Conservation (phyloP, 2,113 vertebrate genomes). For the Eurypyga helias region DNA sequence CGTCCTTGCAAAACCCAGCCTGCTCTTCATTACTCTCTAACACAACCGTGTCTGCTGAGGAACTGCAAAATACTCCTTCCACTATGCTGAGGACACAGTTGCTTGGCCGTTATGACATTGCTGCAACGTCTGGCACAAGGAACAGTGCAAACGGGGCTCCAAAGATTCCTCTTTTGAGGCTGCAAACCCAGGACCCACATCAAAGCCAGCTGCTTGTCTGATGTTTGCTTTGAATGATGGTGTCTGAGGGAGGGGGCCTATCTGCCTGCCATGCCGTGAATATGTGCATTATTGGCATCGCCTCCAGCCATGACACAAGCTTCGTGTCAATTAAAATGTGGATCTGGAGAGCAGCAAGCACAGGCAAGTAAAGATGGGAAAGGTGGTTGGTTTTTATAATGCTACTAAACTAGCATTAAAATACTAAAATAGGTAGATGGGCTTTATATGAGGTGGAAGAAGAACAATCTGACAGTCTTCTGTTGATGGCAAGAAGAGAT, state of each 20-base stretch:
- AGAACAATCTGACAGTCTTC: neutral
- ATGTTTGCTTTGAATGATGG: slow-evolving; percentile 44
- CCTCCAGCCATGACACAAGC: slow-evolving; percentile 18
- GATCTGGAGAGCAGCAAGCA: slow-evolving; percentile 25
- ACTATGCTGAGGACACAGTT: neutral
- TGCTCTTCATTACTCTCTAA: neutral
- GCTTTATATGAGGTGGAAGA: neutral
- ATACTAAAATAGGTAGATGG: neutral
- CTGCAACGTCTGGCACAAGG: neutral
- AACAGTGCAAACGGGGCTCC: neutral
- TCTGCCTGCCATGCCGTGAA: slow-evolving; percentile 36
- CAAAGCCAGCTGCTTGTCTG: slow-evolving; percentile 25
- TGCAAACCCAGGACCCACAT: slow-evolving; percentile 54
- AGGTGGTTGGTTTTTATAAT: neutral
- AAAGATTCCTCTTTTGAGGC: slow-evolving; percentile 33
- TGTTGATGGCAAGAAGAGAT: neutral
- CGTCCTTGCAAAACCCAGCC: neutral
- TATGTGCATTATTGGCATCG: slow-evolving; percentile 27
- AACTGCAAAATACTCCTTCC: neutral
- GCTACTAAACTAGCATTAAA: too few relatives aligned
- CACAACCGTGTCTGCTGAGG: neutral
- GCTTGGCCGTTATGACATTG: neutral
- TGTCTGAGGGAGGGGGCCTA: neutral
- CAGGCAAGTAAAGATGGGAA: neutral
- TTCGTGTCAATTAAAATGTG: neutral